These are phyloP conservation scores for Hiodon alosoides DNA, from an alignment of 2,113 vertebrate species.

Conservation along the genomic window DNA sequence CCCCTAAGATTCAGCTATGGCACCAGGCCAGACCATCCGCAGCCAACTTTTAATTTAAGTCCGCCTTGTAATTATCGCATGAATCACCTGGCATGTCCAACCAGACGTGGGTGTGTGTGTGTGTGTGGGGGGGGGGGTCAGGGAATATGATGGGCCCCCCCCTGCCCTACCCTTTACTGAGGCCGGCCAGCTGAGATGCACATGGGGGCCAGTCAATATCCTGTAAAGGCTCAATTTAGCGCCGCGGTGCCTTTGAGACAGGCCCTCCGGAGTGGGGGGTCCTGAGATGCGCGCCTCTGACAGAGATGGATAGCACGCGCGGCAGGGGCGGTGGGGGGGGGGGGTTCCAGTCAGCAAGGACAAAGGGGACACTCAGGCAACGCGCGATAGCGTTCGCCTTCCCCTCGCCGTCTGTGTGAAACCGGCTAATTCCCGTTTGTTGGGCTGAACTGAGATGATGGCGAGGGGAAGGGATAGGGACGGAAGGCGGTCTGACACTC, in stretches of 20 bases:
- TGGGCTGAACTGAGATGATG: constrained; percentile 17
- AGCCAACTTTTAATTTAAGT: constrained; percentile 28
- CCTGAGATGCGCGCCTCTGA: constrained; percentile 65
- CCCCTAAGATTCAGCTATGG: constrained; percentile 17
- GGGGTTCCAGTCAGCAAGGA: constrained; percentile 72
- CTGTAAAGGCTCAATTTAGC: constrained; percentile 69
- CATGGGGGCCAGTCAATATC: constrained; percentile 50
- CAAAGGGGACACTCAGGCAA: constrained; percentile 68
- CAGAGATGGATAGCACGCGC: constrained; percentile 73
- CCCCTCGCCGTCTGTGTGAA: constrained; percentile 48
- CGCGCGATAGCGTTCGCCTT: constrained; percentile 44
- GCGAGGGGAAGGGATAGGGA: constrained; percentile 17
- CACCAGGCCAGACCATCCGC: constrained; percentile 11
- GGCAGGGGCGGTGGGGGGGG: constrained; percentile 36
- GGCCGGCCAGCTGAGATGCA: constrained; percentile 32
- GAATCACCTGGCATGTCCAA: constrained; percentile 34
- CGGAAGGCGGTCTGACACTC: constrained; percentile 44
- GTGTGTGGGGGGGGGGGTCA: no score
- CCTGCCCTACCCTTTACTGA: constrained; percentile 31
- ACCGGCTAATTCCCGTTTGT: constrained; percentile 58
- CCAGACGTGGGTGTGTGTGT: not conserved
- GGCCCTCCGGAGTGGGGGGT: constrained; percentile 54
- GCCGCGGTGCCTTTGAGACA: constrained; percentile 52
- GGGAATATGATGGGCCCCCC: constrained; percentile 28
- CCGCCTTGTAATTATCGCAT: constrained; percentile 40